Evolutionary conservation across 2,888 invertebrate genomes (phyloP).

Genomic region (Mamestra brassicae): DNA sequence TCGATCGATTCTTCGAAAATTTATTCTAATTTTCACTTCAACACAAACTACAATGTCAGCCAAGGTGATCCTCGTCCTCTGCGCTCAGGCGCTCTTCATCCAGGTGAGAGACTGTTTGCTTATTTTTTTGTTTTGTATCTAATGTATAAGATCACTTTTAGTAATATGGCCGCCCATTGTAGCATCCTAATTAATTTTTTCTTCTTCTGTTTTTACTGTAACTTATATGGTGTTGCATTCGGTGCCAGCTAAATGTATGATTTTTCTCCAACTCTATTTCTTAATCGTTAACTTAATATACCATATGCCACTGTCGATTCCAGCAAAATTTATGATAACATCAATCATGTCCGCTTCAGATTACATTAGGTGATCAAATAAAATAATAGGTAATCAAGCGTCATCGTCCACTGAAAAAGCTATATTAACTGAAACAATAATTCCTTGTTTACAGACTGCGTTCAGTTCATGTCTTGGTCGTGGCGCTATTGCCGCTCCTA

Average conservation of each 20-base stretch:
- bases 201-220: no score
- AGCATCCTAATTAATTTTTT: no score
- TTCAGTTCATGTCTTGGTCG: constrained; percentile 13
- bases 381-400: background rate
- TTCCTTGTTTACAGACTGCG: background rate
- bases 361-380: background rate
- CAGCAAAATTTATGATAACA: background rate
- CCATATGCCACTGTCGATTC: no score
- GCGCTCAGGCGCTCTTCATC: constrained; percentile 38
- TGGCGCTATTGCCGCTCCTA: background rate
- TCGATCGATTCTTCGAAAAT: constrained; percentile 14
- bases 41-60: constrained; percentile 34
- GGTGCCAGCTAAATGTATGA: no score
- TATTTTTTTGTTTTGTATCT: background rate
- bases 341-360: background rate
- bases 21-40: constrained; percentile 36
- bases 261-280: no score
- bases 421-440: background rate
- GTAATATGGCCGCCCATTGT: no score
- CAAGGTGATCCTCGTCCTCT: constrained; percentile 33
- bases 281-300: no score
- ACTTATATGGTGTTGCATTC: no score
- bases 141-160: accelerated
- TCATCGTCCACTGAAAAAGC: background rate
- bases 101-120: constrained; percentile 24